Evolutionary conservation across 2,797 vertebrate species (phyloP).

Genomic region (Eleutherodactylus coqui): DNA sequence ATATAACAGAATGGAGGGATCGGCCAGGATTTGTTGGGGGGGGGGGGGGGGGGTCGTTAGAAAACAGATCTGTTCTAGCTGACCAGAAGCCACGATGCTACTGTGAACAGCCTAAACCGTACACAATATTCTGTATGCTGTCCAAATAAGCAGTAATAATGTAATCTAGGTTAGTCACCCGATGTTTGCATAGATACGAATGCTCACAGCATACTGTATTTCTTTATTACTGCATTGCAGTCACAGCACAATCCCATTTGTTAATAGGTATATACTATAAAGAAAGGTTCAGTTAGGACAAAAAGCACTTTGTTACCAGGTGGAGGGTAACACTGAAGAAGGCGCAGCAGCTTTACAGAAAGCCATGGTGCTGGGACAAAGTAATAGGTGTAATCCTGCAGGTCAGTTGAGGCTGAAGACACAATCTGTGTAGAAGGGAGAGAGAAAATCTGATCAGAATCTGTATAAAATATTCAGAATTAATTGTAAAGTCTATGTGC

Average conservation of each 20-base stretch:
- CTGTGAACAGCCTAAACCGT: not conserved
- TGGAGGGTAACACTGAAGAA: slow-evolving; percentile 75
- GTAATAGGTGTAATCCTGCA: slow-evolving; percentile 79
- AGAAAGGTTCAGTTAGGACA: no score
- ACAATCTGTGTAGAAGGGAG: slow-evolving; percentile 69
- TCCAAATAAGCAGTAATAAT: no score
- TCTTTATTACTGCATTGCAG: no score
- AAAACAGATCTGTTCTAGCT: no score
- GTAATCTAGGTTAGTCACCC: no score
- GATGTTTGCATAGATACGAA: no score
- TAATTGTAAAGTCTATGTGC: not conserved
- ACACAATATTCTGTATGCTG: not conserved
- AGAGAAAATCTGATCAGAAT: not conserved
- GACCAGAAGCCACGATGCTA: not conserved
- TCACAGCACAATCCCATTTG: not conserved
- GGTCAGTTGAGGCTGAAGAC: slow-evolving; percentile 76
- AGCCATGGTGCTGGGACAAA: slow-evolving; percentile 77
- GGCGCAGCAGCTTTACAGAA: slow-evolving; percentile 74
- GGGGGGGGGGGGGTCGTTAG: no score
- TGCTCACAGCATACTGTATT: no score
- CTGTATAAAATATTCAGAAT: not conserved
- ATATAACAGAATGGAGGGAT: no score
- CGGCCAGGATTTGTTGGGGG: no score
- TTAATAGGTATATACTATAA: not conserved
- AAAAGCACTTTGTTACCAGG: slow-evolving; percentile 68